Evolutionary conservation across 1,140 invertebrate species (phyloP).

Genomic region (Zaprionus taronus): DNA sequence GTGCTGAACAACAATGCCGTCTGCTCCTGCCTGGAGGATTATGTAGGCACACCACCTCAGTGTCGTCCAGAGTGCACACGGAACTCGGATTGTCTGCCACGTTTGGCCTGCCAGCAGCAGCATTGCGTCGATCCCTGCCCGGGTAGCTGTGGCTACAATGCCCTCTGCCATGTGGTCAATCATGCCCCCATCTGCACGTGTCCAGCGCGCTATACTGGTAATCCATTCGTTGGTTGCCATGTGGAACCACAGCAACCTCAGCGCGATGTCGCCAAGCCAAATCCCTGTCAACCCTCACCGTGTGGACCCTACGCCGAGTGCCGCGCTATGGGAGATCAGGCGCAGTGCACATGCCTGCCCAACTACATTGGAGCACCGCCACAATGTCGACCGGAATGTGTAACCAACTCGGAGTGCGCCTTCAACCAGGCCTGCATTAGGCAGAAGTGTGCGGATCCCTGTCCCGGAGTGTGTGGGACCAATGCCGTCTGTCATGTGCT

Average conservation of each 20-base stretch:
- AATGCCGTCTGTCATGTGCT: conserved; percentile 73
- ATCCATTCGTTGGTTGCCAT: conserved; percentile 91
- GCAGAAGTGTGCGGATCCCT: conserved; percentile 92
- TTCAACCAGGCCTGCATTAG: conserved; percentile 68
- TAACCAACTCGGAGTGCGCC: conserved; percentile 92
- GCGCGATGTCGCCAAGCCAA: conserved; percentile 74
- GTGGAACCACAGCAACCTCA: conserved; percentile 59
- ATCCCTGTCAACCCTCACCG: conserved; percentile 89
- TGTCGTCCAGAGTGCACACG: conserved; percentile 93
- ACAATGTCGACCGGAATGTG: conserved; percentile 92
- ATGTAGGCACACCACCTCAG: conserved; percentile 89
- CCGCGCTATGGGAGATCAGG: conserved; percentile 86
- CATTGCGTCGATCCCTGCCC: conserved; percentile 90
- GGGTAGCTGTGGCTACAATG: conserved; percentile 90
- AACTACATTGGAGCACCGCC: conserved; percentile 91
- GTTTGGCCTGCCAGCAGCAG: conserved; percentile 91
- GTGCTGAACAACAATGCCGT: conserved; percentile 86
- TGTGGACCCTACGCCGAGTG: conserved; percentile 91
- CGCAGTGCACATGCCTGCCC: conserved; percentile 89
- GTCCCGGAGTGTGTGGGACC: conserved; percentile 87
- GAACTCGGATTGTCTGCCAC: conserved; percentile 92
- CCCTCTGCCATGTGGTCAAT: conserved; percentile 91
- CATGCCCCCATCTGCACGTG: conserved; percentile 93
- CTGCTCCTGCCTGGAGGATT: conserved; percentile 87
- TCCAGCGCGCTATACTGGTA: conserved; percentile 90